Evolutionary conservation across 2,888 invertebrate genomes (phyloP).

Genomic region (Coenonympha arcania): DNA sequence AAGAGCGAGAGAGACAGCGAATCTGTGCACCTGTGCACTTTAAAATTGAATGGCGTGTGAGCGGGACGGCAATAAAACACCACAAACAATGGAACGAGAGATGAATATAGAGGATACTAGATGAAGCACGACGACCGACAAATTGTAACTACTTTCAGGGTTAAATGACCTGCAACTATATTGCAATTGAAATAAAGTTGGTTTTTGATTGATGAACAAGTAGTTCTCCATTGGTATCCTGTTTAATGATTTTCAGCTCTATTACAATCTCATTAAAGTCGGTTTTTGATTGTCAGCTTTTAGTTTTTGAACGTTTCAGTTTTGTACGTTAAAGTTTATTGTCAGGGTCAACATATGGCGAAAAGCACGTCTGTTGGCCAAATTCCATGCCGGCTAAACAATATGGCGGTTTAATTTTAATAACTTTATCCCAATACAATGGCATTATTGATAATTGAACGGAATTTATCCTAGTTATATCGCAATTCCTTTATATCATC

Average conservation of each 20-base stretch:
- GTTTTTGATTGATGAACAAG: constrained; percentile 24
- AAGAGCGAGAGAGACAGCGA: constrained; percentile 53
- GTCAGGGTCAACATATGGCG: constrained; percentile 72
- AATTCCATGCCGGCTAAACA: constrained; percentile 47
- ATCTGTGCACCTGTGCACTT: constrained; percentile 68
- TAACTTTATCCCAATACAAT: constrained; percentile 11
- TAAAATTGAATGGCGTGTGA: constrained; percentile 59
- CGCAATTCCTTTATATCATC: too few relatives aligned
- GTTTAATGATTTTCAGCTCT: background rate
- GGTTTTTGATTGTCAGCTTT: constrained; percentile 23
- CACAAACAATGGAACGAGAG: constrained; percentile 52
- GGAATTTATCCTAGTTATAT: too few relatives aligned
- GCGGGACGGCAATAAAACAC: constrained; percentile 61
- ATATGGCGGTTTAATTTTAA: constrained; percentile 28
- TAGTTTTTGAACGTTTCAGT: constrained; percentile 31
- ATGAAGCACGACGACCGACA: constrained; percentile 25
- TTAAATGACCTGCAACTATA: constrained; percentile 13
- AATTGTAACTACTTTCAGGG: constrained; percentile 29
- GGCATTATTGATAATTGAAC: background rate
- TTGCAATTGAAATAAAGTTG: constrained; percentile 29
- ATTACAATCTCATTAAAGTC: constrained; percentile 29
- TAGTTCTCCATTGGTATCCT: background rate
- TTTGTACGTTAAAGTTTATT: constrained; percentile 44
- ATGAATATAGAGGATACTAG: constrained; percentile 32
- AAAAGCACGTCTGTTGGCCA: constrained; percentile 54